These are phyloP conservation scores for Spialia ferax DNA, from an alignment of 2,888 invertebrate genomes.

Conservation along the genomic window DNA sequence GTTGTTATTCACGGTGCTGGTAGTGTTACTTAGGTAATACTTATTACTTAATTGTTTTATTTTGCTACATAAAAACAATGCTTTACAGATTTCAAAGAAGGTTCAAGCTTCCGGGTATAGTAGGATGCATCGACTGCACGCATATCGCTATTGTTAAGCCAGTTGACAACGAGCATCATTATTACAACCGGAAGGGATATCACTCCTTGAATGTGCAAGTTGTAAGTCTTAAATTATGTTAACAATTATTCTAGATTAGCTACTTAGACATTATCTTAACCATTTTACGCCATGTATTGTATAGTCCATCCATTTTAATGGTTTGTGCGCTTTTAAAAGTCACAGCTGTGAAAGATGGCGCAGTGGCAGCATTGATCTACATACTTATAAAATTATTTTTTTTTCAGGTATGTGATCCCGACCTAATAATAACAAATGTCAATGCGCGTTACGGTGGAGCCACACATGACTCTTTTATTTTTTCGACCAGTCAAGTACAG, in stretches of 20 bases:
- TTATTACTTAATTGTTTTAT: too few species aligned
- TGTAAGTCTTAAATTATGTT: too few species aligned
- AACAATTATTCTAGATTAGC: too few species aligned
- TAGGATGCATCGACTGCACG: not conserved
- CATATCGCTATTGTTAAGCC: not conserved
- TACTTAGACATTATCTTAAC: not conserved
- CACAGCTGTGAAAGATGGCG: too few species aligned
- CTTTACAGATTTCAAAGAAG: conserved; percentile 5
- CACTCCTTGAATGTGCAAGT: not conserved
- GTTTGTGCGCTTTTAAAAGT: too few species aligned
- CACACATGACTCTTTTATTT: conserved; percentile 40
- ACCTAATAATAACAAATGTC: conserved; percentile 40
- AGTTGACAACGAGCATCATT: not conserved
- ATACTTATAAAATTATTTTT: not conserved
- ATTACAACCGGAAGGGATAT: not conserved
- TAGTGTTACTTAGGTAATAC: too few species aligned
- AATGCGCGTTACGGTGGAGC: conserved; percentile 46
- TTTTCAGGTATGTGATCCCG: conserved; percentile 42
- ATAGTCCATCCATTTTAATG: too few species aligned
- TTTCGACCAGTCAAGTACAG: conserved; percentile 29
- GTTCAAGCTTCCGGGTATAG: not conserved
- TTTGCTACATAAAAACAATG: too few species aligned
- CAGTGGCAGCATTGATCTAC: too few species aligned
- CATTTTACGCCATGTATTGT: not conserved
- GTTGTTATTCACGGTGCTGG: too few species aligned